phyloP scores from a whole-genome alignment of 2,888 invertebrate genomes.

The Mimas tiliae region DNA sequence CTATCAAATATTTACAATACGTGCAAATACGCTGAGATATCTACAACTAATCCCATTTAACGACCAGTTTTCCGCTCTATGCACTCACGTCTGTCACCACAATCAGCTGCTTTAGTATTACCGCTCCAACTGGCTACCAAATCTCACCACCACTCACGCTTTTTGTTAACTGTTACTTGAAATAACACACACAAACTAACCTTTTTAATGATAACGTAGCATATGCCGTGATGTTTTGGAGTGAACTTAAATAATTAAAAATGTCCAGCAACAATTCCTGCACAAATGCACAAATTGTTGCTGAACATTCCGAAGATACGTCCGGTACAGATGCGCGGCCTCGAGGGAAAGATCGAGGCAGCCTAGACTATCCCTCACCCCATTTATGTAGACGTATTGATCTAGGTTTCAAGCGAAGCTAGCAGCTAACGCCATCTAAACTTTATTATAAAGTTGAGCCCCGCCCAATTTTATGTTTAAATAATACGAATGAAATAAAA shows the following conservation, averaged over 20 bases:
- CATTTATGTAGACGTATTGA: neutral
- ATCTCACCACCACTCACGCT: neutral
- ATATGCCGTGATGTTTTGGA: neutral
- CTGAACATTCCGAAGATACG: neutral
- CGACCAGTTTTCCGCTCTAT: neutral
- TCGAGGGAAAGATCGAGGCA: neutral
- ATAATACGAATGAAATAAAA: no score
- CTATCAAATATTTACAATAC: neutral
- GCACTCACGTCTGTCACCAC: neutral
- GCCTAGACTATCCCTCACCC: neutral
- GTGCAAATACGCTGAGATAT: neutral
- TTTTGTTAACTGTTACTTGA: neutral
- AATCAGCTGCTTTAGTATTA: neutral
- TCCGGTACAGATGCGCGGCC: neutral
- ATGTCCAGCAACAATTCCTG: constrained; percentile 3
- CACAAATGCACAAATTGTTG: neutral
- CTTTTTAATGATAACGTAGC: neutral
- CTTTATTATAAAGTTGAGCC: no score
- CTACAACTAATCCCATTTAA: neutral
- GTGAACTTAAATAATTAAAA: neutral
- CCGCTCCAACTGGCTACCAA: neutral
- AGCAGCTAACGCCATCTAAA: neutral
- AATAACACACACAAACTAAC: neutral
- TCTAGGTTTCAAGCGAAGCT: neutral
- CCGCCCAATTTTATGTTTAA: no score